phyloP scores from a whole-genome alignment of 2,797 vertebrate species.

The Falco novaeseelandiae region DNA sequence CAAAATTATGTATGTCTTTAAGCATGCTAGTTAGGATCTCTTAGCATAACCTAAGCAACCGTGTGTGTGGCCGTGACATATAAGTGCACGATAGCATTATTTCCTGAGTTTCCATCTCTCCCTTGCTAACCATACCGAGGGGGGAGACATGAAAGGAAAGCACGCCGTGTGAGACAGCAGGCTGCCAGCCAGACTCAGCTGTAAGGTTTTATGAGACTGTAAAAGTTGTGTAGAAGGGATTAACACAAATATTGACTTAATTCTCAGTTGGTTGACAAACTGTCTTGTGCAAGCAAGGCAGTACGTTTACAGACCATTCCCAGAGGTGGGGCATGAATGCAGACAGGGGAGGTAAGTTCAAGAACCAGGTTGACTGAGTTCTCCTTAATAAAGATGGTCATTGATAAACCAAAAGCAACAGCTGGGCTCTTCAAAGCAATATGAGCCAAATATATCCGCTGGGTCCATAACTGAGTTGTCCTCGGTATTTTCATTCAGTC shows the following conservation, averaged over 20 bases:
- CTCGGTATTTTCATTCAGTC: background rate
- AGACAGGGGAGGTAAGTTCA: background rate
- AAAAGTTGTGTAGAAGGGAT: background rate
- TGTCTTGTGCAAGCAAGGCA: background rate
- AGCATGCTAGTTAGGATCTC: background rate
- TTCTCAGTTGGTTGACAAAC: background rate
- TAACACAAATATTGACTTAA: background rate
- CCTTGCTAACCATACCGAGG: background rate
- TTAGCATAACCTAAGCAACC: background rate
- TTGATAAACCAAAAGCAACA: background rate
- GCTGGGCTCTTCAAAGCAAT: background rate
- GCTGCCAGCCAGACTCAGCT: background rate
- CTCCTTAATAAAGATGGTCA: background rate
- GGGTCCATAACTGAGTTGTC: background rate
- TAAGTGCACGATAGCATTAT: background rate
- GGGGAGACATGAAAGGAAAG: background rate
- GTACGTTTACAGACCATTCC: background rate
- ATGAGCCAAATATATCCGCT: background rate
- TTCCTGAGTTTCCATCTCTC: background rate
- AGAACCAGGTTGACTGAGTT: background rate
- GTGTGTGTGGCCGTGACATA: background rate
- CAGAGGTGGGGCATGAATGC: background rate
- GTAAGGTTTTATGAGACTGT: background rate
- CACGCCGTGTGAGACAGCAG: rapidly evolving
- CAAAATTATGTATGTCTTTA: background rate